A percentile compares a stretch with the other conserved stretches of the same genome.
phyloP scores from a whole-genome alignment of 2,113 vertebrate species.

The Neodon shergylaensis region DNA sequence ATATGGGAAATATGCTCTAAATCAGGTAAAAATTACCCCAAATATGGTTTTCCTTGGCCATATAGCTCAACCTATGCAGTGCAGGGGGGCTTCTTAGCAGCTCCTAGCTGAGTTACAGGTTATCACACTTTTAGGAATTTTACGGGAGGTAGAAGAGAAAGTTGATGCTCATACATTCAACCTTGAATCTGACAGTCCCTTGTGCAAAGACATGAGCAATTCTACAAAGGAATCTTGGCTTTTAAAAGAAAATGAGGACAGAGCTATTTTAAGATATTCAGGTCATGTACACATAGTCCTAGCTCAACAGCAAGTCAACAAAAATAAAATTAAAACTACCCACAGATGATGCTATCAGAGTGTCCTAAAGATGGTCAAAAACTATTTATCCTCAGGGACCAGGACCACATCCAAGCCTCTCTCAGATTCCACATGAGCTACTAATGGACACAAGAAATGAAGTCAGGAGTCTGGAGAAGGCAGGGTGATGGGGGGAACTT shows the following conservation, averaged over 20 bases:
- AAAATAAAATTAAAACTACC: not conserved
- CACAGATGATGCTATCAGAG: not conserved
- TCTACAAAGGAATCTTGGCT: constrained; percentile 49
- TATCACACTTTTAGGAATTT: not conserved
- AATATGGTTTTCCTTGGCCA: rapidly evolving
- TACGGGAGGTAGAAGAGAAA: not conserved
- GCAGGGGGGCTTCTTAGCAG: not conserved
- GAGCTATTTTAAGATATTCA: constrained; percentile 19
- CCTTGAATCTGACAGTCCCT: not conserved
- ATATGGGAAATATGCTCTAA: not conserved
- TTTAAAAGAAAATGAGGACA: not conserved
- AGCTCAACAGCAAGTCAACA: not conserved
- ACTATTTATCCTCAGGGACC: not conserved
- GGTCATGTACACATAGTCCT: not conserved
- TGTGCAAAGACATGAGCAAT: not conserved
- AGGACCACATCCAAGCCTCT: not conserved
- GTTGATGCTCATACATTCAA: not conserved
- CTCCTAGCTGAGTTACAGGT: not conserved
- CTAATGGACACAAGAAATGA: rapidly evolving
- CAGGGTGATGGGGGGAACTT: not conserved
- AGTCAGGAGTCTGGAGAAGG: not conserved
- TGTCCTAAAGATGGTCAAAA: not conserved
- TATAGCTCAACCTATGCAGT: not conserved
- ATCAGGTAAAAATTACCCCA: not conserved
- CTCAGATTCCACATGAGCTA: not conserved